Percentiles rank a stretch among this genome's conserved stretches.
These are phyloP conservation scores for Cyprinella venusta DNA, from an alignment of 2,797 vertebrate species.

Conservation along the genomic window DNA sequence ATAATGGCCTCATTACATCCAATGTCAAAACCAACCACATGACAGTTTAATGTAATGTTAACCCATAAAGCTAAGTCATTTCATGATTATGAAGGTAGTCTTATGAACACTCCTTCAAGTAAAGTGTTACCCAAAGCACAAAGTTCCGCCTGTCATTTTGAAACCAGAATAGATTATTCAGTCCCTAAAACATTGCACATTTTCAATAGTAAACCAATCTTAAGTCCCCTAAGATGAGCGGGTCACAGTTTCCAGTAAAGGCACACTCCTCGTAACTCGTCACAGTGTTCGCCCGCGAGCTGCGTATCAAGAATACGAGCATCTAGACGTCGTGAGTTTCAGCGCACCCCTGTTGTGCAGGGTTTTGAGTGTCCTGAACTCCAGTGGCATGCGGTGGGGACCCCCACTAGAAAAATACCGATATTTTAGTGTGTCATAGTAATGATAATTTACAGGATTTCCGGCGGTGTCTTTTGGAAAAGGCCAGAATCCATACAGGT, in stretches of 20 bases:
- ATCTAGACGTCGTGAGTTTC: conserved; percentile 86
- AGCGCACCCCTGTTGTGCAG: conserved; percentile 86
- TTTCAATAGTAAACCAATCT: background rate
- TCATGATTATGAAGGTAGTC: no score
- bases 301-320: conserved; percentile 76
- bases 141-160: background rate
- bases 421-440: conserved; percentile 88
- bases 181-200: conserved; percentile 40
- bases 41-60: no score
- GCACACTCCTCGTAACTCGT: conserved; percentile 32
- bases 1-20: no score
- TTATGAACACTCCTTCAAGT: no score
- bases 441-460: conserved; percentile 88
- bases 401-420: conserved; percentile 86
- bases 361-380: conserved; percentile 84
- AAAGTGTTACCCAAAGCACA: no score
- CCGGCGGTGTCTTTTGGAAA: conserved; percentile 86
- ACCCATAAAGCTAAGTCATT: no score
- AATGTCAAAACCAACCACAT: no score
- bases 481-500: conserved; percentile 90
- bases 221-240: background rate
- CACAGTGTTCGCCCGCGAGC: background rate
- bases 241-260: conserved; percentile 42
- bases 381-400: conserved; percentile 88
- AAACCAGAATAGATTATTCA: conserved; percentile 9